Base-by-base conservation (phyloP, 2,113 vertebrate genomes). In the Cyprinodon brontotheroides region DNA sequence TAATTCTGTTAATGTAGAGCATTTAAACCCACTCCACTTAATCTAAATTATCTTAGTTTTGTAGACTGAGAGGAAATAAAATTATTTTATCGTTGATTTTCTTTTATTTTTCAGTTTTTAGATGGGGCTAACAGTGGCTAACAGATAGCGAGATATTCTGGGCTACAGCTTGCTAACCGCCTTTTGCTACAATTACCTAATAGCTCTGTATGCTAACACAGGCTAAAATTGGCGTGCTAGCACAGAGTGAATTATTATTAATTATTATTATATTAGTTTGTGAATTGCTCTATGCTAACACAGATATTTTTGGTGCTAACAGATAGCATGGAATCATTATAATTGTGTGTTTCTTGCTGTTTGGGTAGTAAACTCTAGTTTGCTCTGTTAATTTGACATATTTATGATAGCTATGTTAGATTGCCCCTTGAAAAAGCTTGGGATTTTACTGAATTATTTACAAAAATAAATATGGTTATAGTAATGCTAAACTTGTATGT, bases 351-450 rank as follows among this genome's bases (percentile, higher is more conserved):
- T 66, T 47, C 8, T 29, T 47, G n/a, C 64, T 8, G 39, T 11
- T 66, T 29, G 47, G n/a, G 7, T 41, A 47, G n/a, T 29, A 20
- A 15, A 11, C 20, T n/a, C 1, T 1, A 7, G 64, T 45, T 66
- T 29, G 6, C 41, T 45, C 41, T 47, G 61, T 3, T 11, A 66
- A 65, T 10, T 14, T 4, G 45, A 62, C 9, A 39, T 62, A 63
- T 75, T 68, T 74, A 77, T 75, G n/a, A 53, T 69, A 48, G 22
- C 74, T 84, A 84, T 68, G 47, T 40, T 82, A 61, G 85, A 61
- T 61, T 29, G 29, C 3, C 48, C 12, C 43, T 14, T 79, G 15
- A 70, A 66, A 57, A 65, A 39, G 39, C 78, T 47, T 53, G 45
- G 78, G 69, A 53, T 71, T 76, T 76, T 69, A 74, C 64, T 41